These are phyloP conservation scores for Apis florea DNA, from an alignment of 1,140 invertebrate genomes.

Conservation along the genomic window DNA sequence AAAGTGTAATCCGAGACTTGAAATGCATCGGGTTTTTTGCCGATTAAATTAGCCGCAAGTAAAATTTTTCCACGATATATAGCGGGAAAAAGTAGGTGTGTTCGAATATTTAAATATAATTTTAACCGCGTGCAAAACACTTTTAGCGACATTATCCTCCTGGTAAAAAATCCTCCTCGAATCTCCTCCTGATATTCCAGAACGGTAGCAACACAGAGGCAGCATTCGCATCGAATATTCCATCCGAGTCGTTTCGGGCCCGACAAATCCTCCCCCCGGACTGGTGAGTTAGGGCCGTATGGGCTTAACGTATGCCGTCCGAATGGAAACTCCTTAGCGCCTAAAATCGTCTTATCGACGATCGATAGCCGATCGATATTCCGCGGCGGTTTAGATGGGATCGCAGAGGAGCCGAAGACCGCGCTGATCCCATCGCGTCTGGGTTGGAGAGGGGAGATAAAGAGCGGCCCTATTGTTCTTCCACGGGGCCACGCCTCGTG, in stretches of 20 bases:
- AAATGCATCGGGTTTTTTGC: no score
- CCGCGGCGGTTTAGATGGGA: slow-evolving; percentile 69
- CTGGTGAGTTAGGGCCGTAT: slow-evolving; percentile 17
- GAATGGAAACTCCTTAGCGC: slow-evolving; percentile 76
- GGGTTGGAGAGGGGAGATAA: slow-evolving; percentile 28
- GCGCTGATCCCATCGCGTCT: slow-evolving; percentile 70
- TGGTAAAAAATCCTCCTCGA: no score
- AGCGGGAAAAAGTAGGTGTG: no score
- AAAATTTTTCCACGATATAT: no score
- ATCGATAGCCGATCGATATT: slow-evolving; percentile 77
- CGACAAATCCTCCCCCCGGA: slow-evolving; percentile 54
- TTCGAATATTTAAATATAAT: no score
- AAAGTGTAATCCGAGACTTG: no score
- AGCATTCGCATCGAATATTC: background rate
- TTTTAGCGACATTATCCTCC: no score
- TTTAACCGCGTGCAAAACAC: background rate
- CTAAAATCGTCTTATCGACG: slow-evolving; percentile 76
- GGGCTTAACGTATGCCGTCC: slow-evolving; percentile 70
- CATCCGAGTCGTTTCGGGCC: background rate
- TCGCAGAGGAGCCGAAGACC: slow-evolving; percentile 72
- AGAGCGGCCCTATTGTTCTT: slow-evolving; percentile 79
- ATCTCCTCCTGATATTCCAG: background rate
- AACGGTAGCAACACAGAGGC: background rate
- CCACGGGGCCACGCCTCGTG: slow-evolving; percentile 77
- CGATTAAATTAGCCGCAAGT: no score